Evolutionary conservation across 2,113 vertebrate genomes (phyloP).

Genomic region (Paracanthobrama guichenoti): DNA sequence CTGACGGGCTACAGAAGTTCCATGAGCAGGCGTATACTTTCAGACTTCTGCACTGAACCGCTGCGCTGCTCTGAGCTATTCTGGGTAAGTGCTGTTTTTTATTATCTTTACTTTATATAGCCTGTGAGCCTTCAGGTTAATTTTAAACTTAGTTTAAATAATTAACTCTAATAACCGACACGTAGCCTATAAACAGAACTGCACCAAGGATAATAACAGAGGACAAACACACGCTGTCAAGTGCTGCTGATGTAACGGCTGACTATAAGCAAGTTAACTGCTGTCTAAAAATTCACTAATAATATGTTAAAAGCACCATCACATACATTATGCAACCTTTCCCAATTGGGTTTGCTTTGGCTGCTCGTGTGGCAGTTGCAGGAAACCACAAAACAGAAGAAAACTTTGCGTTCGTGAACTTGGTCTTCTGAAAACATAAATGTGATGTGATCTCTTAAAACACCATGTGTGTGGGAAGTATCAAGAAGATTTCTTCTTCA

Average conservation of each 20-base stretch:
- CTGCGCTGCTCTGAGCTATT: neutral
- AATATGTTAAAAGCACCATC: neutral
- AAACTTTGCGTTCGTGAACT: neutral
- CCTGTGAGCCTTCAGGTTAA: neutral
- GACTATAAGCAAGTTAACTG: neutral
- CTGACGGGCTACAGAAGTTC: neutral
- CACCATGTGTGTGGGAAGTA: neutral
- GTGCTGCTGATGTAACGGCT: neutral
- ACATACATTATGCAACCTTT: neutral
- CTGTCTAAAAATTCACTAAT: neutral
- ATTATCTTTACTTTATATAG: neutral
- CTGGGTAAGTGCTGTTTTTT: constrained; percentile 4
- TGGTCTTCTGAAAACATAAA: neutral
- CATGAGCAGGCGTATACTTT: neutral
- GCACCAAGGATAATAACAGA: neutral
- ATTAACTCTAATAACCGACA: neutral
- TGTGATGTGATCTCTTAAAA: neutral
- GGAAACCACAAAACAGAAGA: constrained; percentile 21
- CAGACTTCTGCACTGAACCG: neutral
- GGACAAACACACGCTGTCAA: neutral
- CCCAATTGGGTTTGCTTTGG: neutral
- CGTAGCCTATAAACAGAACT: neutral
- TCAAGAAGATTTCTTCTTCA: neutral
- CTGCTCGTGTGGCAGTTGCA: neutral
- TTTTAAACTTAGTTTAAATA: neutral